phyloP scores from a whole-genome alignment of 2,113 vertebrate genomes.

The Peromyscus polionotus region DNA sequence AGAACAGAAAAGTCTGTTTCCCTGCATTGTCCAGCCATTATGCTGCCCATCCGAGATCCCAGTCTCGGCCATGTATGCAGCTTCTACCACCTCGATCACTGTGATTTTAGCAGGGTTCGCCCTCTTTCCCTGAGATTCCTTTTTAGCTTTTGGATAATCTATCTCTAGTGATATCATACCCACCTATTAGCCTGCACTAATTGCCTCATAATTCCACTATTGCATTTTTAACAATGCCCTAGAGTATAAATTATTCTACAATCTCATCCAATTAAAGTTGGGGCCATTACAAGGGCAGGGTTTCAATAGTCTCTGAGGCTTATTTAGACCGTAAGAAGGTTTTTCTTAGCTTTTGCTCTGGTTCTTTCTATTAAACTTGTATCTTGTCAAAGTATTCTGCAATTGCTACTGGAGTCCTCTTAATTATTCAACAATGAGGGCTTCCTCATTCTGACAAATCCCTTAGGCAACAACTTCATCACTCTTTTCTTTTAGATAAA shows the following conservation, averaged over 20 bases:
- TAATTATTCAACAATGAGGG: slow-evolving; percentile 44
- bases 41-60: not conserved
- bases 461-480: slow-evolving; percentile 15
- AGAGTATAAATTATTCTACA: slow-evolving; percentile 61
- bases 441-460: slow-evolving; percentile 14
- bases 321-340: not conserved
- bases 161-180: slow-evolving; percentile 52
- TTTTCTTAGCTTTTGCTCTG: slow-evolving; percentile 6
- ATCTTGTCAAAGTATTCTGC: not conserved
- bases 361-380: slow-evolving; percentile 34
- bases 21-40: not conserved
- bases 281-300: not conserved
- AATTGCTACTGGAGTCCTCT: slow-evolving; percentile 51
- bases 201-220: slow-evolving; percentile 64
- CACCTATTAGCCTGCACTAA: slow-evolving; percentile 66
- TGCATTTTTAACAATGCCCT: slow-evolving; percentile 63
- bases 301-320: slow-evolving; percentile 31
- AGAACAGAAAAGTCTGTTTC: slow-evolving; percentile 10
- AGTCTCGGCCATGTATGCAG: not conserved
- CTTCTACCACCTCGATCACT: not conserved
- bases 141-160: slow-evolving; percentile 49
- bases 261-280: slow-evolving; percentile 28
- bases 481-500: slow-evolving; percentile 47
- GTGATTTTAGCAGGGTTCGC: not conserved
- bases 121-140: slow-evolving; percentile 7